Base-by-base conservation (phyloP, 2,113 vertebrate species). In the Leptobrachium leishanense region DNA sequence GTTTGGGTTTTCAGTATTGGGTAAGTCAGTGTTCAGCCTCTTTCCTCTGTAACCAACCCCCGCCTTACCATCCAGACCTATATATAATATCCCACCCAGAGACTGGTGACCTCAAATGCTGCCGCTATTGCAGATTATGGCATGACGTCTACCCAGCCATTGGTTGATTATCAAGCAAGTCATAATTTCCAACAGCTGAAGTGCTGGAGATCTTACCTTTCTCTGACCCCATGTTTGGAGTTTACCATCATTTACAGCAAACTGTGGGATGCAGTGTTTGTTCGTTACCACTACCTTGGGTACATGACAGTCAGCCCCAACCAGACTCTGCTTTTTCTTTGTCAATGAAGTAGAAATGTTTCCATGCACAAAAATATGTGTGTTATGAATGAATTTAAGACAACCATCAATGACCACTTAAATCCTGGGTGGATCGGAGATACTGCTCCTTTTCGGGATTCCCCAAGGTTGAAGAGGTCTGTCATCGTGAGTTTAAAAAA, bases 271-370 rank as follows among this genome's bases (percentile, higher is more conserved):
- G 92, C 88, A 85, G 90, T 92, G 91, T 89, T 87, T 86, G 79
- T 87, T 86, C 77, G 90, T 91, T 90, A 92, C 92, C 91, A 90
- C 88, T 92, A 91, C 92, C 91, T 94, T 94, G 93, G 89, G 88
- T 92, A 94, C 91, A 91, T 93, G 90, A 92, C 91, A 91, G 91
- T 93, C 90, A 93, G 90, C 92, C 88, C 91, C 90, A 92, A 90
- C 90, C 92, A 92, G 90, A 92, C 90, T 91, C 91, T 91, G 90
- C 90, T 91, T 75, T 90, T 79, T 90, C 86, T 90, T 89, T 31
- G 20, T 90, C 77, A 88, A 87, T 31, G 86, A 84, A 88, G 82
- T 2, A 64, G 83, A 86, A 85, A 89, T 86, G 83, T 89, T 86
- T 88, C 77, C 85, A 71, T 75, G 81, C 85, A 87, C 83, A 88